These are phyloP conservation scores for Bostrychus sinensis DNA, from an alignment of 2,113 vertebrate species.

Conservation along the genomic window DNA sequence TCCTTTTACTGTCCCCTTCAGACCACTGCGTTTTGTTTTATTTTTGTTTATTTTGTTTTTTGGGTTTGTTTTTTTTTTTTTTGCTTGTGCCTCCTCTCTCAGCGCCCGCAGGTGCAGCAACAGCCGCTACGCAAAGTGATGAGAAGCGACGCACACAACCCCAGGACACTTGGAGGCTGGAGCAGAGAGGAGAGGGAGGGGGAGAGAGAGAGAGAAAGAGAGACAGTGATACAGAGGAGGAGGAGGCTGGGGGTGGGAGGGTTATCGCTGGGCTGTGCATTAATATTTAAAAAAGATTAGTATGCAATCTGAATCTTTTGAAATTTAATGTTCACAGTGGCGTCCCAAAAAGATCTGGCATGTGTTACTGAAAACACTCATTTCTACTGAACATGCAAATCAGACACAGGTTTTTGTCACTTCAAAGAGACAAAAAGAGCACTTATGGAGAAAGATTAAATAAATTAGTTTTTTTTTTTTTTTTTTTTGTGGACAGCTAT, in stretches of 20 bases:
- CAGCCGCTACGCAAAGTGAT: slow-evolving; percentile 40
- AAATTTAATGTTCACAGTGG: background rate
- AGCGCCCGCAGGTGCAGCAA: slow-evolving; percentile 47
- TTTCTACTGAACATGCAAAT: no score
- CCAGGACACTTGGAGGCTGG: slow-evolving; percentile 41
- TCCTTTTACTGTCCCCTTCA: slow-evolving; percentile 8
- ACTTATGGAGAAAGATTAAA: no score
- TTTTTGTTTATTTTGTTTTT: no score
- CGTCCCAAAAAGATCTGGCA: background rate
- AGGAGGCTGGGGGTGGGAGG: background rate
- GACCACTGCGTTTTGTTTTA: background rate
- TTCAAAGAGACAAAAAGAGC: no score
- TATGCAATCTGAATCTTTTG: background rate
- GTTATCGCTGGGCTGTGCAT: slow-evolving; percentile 8
- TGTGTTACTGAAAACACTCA: no score
- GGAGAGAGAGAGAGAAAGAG: background rate
- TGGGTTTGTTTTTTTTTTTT: background rate
- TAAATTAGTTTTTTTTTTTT: background rate
- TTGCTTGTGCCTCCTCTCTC: background rate
- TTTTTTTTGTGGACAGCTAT: background rate
- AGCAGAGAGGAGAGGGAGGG: slow-evolving; percentile 21
- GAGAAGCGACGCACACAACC: slow-evolving; percentile 35
- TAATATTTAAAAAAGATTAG: slow-evolving; percentile 10
- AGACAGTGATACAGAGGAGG: slow-evolving; percentile 9
- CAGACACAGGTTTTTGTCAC: no score